Evolutionary conservation across 2,797 vertebrate genomes (phyloP).

Genomic region (Ctenopoma multispine): DNA sequence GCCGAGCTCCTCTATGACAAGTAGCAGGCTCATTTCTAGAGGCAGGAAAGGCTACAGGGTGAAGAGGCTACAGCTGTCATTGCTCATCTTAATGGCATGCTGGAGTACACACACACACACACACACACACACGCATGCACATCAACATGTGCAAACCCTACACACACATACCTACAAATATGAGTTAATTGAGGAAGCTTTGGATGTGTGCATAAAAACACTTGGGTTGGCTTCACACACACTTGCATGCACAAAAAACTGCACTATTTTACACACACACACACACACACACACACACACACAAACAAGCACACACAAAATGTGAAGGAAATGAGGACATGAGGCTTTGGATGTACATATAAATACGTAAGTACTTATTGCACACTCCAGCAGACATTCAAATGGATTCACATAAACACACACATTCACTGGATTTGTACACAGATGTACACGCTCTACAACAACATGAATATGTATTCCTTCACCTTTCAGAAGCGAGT

Average conservation of each 20-base stretch:
- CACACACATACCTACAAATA: conserved; percentile 61
- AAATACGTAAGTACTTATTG: conserved; percentile 58
- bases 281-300: not conserved
- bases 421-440: conserved; percentile 53
- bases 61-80: conserved; percentile 85
- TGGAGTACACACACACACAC: conserved; percentile 36
- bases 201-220: conserved; percentile 56
- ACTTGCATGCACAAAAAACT: conserved; percentile 15
- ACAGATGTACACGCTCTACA: conserved; percentile 49
- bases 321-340: conserved; percentile 73
- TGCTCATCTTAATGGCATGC: conserved; percentile 80
- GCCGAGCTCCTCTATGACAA: conserved; percentile 70
- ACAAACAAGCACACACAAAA: conserved; percentile 40
- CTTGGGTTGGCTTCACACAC: conserved; percentile 28
- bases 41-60: conserved; percentile 73
- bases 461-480: conserved; percentile 76
- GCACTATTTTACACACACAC: conserved; percentile 2
- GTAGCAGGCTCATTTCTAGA: conserved; percentile 71
- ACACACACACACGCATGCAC: conserved; percentile 24
- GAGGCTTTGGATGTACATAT: conserved; percentile 62
- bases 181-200: conserved; percentile 67
- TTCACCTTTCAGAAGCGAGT: conserved; percentile 49
- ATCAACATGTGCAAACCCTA: conserved; percentile 9
- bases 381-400: conserved; percentile 64
- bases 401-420: conserved; percentile 57